Evolutionary conservation across 1,140 invertebrate genomes (phyloP), one percentile per base, ranked within the genome.

Genomic region (Spodoptera litura): DNA sequence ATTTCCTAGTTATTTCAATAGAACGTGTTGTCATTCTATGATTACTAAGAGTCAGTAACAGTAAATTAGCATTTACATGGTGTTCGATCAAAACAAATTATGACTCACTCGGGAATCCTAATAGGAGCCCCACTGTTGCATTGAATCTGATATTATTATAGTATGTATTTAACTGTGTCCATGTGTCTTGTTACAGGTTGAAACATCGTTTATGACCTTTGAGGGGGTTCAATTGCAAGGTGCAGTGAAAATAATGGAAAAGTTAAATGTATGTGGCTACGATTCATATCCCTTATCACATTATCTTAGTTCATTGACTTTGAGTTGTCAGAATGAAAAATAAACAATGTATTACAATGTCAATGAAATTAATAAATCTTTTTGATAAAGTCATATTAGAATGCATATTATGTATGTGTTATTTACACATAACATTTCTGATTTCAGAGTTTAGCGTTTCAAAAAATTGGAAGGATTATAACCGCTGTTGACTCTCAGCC

Each of bases 401-500:
- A 9, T 6, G 1, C 38, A 44, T 6, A 55, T 55, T n/a, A 55
- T 55, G 52, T 8, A 52, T 15, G 20, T 20, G 35, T 20, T 38
- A 49, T 52, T 25, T 8, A 73, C 59, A 76, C 79, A 20, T 71
- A 78, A 20, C 79, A 52, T 80, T 72, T 58, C 53, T 20, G 6
- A 70, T 92, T 94, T 76, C 88, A 93, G 90, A 87, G 87, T 89
- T 95, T 99, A 93, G 96, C 96, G 79, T 99, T 99, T 96, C 97
- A 98, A 96, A 98, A 98, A 95, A 99, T 99, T 85, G 97, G 96
- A 90, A 97, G 98, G 94, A 96, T 97, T 89, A 97, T 99, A 90
- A 99, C 98, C 74, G 97, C 97, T n/a, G 96, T 99, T 59, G 98
- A 99, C 93, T 98, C 97, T 78, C 98, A 99, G 94, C 98, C 98